A percentile compares a stretch with the other conserved stretches of the same genome.
Conservation (phyloP, 2,797 vertebrate genomes). For the Pseudochaenichthys georgianus region DNA sequence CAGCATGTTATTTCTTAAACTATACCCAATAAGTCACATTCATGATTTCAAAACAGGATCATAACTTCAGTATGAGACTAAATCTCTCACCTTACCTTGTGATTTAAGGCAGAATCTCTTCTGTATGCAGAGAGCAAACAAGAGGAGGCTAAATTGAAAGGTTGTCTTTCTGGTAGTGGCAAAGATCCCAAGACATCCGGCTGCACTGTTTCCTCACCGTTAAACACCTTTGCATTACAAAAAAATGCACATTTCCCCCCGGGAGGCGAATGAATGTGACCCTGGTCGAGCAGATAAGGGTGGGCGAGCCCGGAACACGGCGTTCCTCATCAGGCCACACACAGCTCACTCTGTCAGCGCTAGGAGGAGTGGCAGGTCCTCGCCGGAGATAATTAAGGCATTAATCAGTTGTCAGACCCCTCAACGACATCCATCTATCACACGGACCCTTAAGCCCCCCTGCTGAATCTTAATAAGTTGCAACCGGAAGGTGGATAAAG, state of each 20-base stretch:
- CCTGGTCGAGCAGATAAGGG: conserved; percentile 77
- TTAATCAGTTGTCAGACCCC: conserved; percentile 87
- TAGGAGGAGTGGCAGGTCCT: conserved; percentile 77
- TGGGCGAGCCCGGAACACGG: conserved; percentile 79
- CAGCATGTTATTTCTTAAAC: too few relatives aligned
- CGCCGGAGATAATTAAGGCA: conserved; percentile 88
- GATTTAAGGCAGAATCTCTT: background rate
- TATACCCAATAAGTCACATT: too few relatives aligned
- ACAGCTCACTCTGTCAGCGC: conserved; percentile 80
- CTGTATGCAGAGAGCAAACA: conserved; percentile 23
- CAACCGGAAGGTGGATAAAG: conserved; percentile 78
- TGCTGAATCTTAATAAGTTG: conserved; percentile 82
- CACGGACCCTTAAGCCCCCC: conserved; percentile 76
- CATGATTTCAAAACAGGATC: too few relatives aligned
- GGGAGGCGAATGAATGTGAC: conserved; percentile 80
- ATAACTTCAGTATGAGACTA: background rate
- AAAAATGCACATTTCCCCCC: conserved; percentile 68
- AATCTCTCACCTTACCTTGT: background rate
- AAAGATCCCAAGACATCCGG: conserved; percentile 54
- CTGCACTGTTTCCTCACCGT: conserved; percentile 62
- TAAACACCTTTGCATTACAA: conserved; percentile 67
- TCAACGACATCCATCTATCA: conserved; percentile 85
- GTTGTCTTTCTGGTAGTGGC: conserved; percentile 54
- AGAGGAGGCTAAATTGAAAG: conserved; percentile 33
- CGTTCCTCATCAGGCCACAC: conserved; percentile 80